Conservation (phyloP, 2,797 vertebrate species). For the Myotis vivesi region DNA sequence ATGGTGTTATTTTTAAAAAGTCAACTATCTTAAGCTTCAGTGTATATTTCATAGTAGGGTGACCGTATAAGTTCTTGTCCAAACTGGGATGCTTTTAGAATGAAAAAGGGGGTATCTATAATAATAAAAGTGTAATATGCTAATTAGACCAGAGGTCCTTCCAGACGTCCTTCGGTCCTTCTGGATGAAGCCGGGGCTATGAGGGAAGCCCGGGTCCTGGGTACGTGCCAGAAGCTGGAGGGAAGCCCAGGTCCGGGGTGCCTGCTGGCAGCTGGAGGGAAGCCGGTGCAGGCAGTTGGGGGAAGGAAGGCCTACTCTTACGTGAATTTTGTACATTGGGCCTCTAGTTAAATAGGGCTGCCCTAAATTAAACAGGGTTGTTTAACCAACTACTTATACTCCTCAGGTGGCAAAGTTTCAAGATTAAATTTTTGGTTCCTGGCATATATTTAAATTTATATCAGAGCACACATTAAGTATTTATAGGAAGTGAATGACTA, state of each 20-base stretch:
- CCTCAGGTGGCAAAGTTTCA: neutral
- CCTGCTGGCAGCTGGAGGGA: too few relatives aligned
- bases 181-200: too few relatives aligned
- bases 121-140: too few relatives aligned
- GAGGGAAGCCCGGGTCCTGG: too few relatives aligned
- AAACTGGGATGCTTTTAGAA: neutral
- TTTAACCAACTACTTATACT: neutral
- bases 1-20: neutral
- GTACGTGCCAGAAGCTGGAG: too few relatives aligned
- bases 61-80: neutral
- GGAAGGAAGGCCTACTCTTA: too few relatives aligned
- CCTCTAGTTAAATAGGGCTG: neutral
- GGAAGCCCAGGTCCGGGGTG: too few relatives aligned
- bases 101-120: neutral
- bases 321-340: too few relatives aligned
- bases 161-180: too few relatives aligned
- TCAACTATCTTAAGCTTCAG: neutral
- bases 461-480: conserved; percentile 7
- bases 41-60: neutral
- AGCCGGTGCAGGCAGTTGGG: too few relatives aligned
- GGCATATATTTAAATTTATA: conserved; percentile 28
- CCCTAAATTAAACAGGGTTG: neutral
- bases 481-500: neutral
- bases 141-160: too few relatives aligned
- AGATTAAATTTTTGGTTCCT: conserved; percentile 21